phyloP scores from a whole-genome alignment of 2,113 vertebrate species.

The Serinus canaria region DNA sequence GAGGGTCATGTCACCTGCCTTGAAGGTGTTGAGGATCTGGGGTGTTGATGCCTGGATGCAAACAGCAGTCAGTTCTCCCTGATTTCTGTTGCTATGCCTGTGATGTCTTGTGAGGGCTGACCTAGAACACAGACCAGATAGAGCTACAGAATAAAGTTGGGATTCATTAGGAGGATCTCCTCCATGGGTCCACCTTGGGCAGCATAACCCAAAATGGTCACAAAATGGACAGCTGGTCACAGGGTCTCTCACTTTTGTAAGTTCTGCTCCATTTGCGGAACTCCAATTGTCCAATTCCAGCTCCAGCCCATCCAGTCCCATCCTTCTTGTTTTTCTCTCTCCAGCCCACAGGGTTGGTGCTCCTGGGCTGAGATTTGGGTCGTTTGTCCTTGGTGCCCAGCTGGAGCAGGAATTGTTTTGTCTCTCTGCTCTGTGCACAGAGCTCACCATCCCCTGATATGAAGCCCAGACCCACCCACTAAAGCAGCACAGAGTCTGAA shows the following conservation, averaged over 20 bases:
- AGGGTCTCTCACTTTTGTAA: neutral
- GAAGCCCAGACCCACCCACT: neutral
- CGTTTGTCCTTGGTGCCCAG: neutral
- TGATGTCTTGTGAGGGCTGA: neutral
- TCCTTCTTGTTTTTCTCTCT: neutral
- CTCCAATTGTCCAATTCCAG: neutral
- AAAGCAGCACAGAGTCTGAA: neutral
- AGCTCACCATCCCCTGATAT: neutral
- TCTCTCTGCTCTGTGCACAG: neutral
- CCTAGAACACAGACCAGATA: neutral
- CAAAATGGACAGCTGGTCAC: neutral
- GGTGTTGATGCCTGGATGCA: neutral
- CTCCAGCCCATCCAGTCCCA: fast-evolving
- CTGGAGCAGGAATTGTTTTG: neutral
- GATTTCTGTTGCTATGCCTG: neutral
- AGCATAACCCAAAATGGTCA: neutral
- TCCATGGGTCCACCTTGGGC: neutral
- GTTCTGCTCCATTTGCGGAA: neutral
- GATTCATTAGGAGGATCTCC: neutral
- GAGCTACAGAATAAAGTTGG: neutral
- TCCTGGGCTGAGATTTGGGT: neutral
- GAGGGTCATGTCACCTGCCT: neutral
- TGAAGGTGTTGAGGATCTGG: neutral
- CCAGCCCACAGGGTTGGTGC: neutral
- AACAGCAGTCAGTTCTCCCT: fast-evolving